phyloP scores from a whole-genome alignment of 2,888 invertebrate genomes.

The Gandaritis pyraliata region DNA sequence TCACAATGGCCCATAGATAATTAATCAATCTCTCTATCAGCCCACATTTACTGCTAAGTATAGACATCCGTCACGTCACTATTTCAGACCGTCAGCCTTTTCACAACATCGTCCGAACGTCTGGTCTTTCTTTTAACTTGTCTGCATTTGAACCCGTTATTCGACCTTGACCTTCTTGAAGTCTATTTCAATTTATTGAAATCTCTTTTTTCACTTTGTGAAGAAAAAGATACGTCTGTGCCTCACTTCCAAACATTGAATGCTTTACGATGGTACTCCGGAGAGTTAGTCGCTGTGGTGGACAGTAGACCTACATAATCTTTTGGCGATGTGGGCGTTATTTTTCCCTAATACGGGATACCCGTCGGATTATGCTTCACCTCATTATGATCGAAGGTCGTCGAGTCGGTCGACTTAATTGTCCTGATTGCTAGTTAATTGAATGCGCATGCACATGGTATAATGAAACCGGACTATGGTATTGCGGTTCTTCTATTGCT shows the following conservation, averaged over 20 bases:
- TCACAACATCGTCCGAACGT: not conserved
- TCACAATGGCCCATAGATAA: too few species aligned
- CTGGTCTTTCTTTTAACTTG: not conserved
- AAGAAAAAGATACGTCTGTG: too few species aligned
- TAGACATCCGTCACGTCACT: not conserved
- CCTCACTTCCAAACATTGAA: too few species aligned
- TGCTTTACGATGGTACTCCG: too few species aligned
- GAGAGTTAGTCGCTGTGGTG: not conserved
- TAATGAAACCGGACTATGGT: slow-evolving; percentile 33
- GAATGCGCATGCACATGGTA: slow-evolving; percentile 31
- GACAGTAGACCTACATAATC: slow-evolving; percentile 44
- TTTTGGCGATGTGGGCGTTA: slow-evolving; percentile 50
- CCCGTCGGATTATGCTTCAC: slow-evolving; percentile 57
- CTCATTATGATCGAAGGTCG: slow-evolving; percentile 53
- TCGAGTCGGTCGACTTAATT: slow-evolving; percentile 46
- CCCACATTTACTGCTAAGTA: not conserved
- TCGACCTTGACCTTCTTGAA: not conserved
- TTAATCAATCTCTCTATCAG: too few species aligned
- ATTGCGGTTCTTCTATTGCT: slow-evolving; percentile 18
- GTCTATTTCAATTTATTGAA: slow-evolving; percentile 1
- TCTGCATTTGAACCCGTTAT: not conserved
- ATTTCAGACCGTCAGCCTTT: not conserved
- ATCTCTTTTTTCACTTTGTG: too few species aligned
- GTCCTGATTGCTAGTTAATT: slow-evolving; percentile 50
- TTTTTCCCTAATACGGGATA: slow-evolving; percentile 59